Evolutionary conservation across 2,797 vertebrate species (phyloP), one percentile per base, ranked within the genome.

Genomic region (Numenius phaeopus): DNA sequence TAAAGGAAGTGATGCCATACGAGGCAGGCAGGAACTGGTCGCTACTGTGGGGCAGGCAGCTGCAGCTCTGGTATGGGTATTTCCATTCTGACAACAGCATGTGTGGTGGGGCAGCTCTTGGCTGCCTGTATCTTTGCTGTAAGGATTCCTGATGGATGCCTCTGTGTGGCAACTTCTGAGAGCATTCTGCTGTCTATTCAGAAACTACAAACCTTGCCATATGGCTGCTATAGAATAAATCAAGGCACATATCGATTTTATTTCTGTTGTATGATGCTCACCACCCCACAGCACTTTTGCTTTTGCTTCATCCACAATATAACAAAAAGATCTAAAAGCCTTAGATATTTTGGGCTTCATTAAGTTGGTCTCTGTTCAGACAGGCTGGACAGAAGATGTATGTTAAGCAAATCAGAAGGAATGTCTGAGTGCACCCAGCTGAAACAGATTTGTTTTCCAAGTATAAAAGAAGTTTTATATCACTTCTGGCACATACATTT

Each of bases 361-460:
- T 88, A 90, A 72, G 8, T 22, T 76, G 20, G 23, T 83, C 26
- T 80, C 65, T 86, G 57, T 87, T 93, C 59, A 83, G 75, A 64
- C 47, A 82, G 55, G 59, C 50, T 84, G 85, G 85, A 59, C 62
- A 89, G 86, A 90, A 89, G 50, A 87, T 37, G 49, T 19, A 50
- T 23, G 40, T 89, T 94, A 94, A 93, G 81, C n/a, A 95, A 93
- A 87, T 89, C 67, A 83, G 66, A 83, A 91, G 32, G 62, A 77
- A 94, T 8, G 8, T 62, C 65, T 93, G 64, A 87, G 40, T 82
- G 71, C 55, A 95, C 44, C 10, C 50, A 83, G 39, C 77, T 62
- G 64, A 82, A 93, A 87, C 64, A 88, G 71, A 90, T 91, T 76
- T 89, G 66, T 64, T 97, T 94, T 89, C 42, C 18, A 61, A 91